Evolutionary conservation across 2,113 vertebrate genomes (phyloP), one percentile per base, ranked within the genome.

Genomic region (Ochotona princeps): DNA sequence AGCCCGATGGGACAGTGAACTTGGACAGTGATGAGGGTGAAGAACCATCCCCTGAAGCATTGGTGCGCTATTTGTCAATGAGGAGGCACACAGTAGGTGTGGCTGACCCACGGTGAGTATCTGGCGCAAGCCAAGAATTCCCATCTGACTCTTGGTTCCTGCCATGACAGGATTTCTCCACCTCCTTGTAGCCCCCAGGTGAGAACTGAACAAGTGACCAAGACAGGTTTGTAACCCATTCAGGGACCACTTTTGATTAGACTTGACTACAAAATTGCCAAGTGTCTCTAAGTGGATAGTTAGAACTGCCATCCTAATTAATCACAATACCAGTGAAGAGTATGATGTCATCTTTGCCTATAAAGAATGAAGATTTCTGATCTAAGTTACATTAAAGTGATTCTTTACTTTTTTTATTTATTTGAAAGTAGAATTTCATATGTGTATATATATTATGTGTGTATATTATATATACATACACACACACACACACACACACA

Each of bases 61-160:
- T 99, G 98, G 99, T 99, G 32, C 99, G 99, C 10, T 99, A 99
- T 94, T 98, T 99, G 38, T 99, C 99, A 0, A 99, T 99, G 99
- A 98, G 99, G 95, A 98, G 99, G 87, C 99, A 99, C 98, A 99
- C 99, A 0, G 99, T 99, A 49, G 99, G 99, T 8, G 99, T 99
- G 14, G 99, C 99, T 49, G 99, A 99, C 97, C 99, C 99, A 84
- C 99, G 99, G 99, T 98, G 85, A 97, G 98, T 98, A 0, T 8
- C 25, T n/a, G 82, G 0, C 1, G 3, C 4, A 0, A 3, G 79
- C 72, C 47, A 2, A 1, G 81, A 32, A n/a, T 35, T 32, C 20
- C 44, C 80, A 8, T 38, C 44, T 65, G 18, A 30, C 44, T 67
- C 23, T 65, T 49, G n/a, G 26, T 49, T 65, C 44, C 87, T 76